A percentile compares a stretch with the other conserved stretches of the same genome.
These are phyloP conservation scores for Cottoperca gobio DNA, from an alignment of 2,797 vertebrate genomes.

Conservation along the genomic window DNA sequence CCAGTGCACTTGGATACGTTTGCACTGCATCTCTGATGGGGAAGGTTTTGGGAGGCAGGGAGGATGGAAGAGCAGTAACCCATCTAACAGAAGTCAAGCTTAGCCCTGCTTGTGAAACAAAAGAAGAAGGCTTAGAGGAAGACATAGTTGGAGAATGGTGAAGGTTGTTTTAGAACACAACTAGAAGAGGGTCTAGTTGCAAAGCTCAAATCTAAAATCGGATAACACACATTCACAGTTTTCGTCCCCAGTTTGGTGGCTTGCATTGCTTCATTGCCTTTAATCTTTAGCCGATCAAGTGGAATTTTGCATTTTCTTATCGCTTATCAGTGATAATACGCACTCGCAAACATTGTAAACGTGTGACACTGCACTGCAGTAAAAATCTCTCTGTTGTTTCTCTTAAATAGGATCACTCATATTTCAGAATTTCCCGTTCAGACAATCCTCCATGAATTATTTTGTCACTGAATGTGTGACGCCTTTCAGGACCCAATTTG, in stretches of 20 bases:
- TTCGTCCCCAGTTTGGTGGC: constrained; percentile 27
- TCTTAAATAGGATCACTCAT: constrained; percentile 73
- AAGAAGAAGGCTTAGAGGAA: constrained; percentile 28
- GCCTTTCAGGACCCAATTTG: constrained; percentile 83
- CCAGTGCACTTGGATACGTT: constrained; percentile 33
- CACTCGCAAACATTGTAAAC: constrained; percentile 46
- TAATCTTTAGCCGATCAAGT: constrained; percentile 57
- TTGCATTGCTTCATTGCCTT: constrained; percentile 28
- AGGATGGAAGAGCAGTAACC: constrained; percentile 27
- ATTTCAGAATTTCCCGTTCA: constrained; percentile 68
- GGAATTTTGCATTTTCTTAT: constrained; percentile 60
- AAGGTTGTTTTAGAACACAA: constrained; percentile 29
- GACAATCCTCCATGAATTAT: constrained; percentile 78
- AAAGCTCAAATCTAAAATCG: constrained; percentile 51
- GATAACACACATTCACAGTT: constrained; percentile 35
- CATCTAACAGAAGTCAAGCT: constrained; percentile 71
- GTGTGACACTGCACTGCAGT: constrained; percentile 65
- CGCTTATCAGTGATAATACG: constrained; percentile 59
- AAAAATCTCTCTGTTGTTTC: constrained; percentile 58
- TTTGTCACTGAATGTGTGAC: constrained; percentile 72
- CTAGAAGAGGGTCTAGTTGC: constrained; percentile 1
- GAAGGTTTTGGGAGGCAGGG: constrained; percentile 43
- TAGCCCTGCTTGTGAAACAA: constrained; percentile 64
- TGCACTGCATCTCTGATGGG: constrained; percentile 25
- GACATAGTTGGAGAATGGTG: constrained; percentile 26